Conservation (phyloP, 2,888 invertebrate genomes). For the Leucozona laternaria region DNA sequence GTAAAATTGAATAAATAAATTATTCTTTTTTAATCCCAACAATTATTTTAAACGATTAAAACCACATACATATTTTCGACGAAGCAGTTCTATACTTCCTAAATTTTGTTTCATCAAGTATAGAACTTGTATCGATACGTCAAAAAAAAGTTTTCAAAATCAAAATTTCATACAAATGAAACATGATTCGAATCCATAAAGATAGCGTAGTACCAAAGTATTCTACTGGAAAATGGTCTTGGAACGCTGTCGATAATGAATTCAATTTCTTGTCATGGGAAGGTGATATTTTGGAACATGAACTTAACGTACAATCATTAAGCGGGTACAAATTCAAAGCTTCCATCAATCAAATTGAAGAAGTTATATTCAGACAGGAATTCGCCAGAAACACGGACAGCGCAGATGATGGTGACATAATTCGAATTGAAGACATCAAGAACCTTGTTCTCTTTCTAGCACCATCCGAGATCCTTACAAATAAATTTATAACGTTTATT, state of each 20-base stretch:
- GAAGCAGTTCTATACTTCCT: background rate
- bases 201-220: slow-evolving; percentile 79
- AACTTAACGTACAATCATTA: slow-evolving; percentile 76
- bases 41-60: no score
- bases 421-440: slow-evolving; percentile 81
- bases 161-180: background rate
- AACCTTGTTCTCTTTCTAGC: slow-evolving; percentile 81
- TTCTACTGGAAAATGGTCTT: slow-evolving; percentile 80
- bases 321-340: slow-evolving; percentile 79
- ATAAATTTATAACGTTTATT: slow-evolving; percentile 80
- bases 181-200: slow-evolving; percentile 80
- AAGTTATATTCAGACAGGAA: slow-evolving; percentile 80
- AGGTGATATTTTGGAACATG: slow-evolving; percentile 59
- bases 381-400: slow-evolving; percentile 76
- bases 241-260: slow-evolving; percentile 78
- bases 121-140: background rate
- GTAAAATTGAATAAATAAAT: background rate
- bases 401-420: slow-evolving; percentile 79
- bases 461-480: slow-evolving; percentile 78
- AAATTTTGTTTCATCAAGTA: background rate
- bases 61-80: no score
- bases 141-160: background rate
- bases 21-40: background rate
- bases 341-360: slow-evolving; percentile 80
- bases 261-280: slow-evolving; percentile 78